A percentile compares a stretch with the other conserved stretches of the same genome.
phyloP scores from a whole-genome alignment of 2,888 invertebrate genomes.

The Leptopterna dolabrata region DNA sequence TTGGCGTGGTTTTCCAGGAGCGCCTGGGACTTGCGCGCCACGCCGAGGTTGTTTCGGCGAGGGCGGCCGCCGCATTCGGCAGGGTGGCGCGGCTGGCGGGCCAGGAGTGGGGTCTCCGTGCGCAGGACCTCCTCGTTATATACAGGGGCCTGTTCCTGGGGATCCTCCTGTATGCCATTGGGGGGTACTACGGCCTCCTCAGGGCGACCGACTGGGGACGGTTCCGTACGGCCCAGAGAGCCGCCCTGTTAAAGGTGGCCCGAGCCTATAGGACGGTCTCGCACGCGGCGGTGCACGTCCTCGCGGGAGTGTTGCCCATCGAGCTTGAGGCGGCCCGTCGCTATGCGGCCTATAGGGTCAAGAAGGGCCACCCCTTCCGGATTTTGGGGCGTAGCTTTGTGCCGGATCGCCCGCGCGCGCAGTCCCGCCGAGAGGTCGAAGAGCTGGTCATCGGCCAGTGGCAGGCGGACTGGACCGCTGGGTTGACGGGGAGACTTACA shows the following conservation, averaged over 20 bases:
- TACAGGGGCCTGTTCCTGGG: conserved; percentile 9
- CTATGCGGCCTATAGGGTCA: no score
- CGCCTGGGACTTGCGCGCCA: no score
- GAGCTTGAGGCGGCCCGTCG: no score
- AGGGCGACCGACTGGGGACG: no score
- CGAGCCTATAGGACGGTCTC: background rate
- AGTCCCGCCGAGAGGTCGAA: background rate
- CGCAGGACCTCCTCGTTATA: background rate
- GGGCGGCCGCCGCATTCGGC: no score
- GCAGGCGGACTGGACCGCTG: no score
- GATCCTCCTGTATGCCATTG: conserved; percentile 13
- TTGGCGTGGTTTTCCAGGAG: no score
- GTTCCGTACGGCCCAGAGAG: background rate
- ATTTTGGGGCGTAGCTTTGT: no score
- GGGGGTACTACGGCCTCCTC: no score
- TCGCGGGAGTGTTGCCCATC: background rate
- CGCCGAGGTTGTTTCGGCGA: no score
- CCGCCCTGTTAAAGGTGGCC: background rate
- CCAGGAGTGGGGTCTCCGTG: background rate
- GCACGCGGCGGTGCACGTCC: background rate
- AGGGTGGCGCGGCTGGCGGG: background rate
- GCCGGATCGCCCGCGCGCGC: background rate
- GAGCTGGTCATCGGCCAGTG: background rate
- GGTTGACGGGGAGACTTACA: no score
- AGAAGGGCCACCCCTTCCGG: no score